phyloP scores from a whole-genome alignment of 2,113 vertebrate genomes.

The Electrona antarctica region DNA sequence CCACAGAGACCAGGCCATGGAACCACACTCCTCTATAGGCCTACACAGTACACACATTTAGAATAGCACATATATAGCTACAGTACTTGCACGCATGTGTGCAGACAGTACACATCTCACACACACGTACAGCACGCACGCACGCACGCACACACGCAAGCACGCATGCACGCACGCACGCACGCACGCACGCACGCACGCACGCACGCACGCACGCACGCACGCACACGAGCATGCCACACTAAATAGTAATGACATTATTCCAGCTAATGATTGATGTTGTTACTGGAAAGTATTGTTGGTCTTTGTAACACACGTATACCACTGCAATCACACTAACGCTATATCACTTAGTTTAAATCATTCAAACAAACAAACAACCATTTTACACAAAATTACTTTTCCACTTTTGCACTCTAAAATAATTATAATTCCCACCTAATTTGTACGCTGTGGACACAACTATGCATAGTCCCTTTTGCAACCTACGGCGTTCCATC shows the following conservation, averaged over 20 bases:
- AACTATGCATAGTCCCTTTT: no score
- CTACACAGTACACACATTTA: background rate
- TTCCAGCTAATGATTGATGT: no score
- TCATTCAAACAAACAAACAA: no score
- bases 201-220: constrained; percentile 3
- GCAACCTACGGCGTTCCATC: no score
- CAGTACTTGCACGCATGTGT: background rate
- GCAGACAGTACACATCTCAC: background rate
- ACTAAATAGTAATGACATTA: background rate
- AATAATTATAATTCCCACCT: no score
- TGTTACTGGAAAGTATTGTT: no score
- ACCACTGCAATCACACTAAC: no score
- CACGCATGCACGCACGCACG: background rate
- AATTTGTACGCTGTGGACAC: no score
- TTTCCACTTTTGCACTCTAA: no score
- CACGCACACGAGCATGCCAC: constrained; percentile 2
- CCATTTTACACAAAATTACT: no score
- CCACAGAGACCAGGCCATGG: constrained; percentile 22
- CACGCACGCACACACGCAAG: background rate
- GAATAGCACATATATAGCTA: background rate
- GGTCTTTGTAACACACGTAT: no score
- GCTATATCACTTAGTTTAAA: no score
- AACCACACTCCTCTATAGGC: constrained; percentile 17
- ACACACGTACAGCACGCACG: constrained; percentile 8
- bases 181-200: constrained; percentile 10